Conservation (phyloP, 2,888 invertebrate genomes). For the Acrobasis suavella region DNA sequence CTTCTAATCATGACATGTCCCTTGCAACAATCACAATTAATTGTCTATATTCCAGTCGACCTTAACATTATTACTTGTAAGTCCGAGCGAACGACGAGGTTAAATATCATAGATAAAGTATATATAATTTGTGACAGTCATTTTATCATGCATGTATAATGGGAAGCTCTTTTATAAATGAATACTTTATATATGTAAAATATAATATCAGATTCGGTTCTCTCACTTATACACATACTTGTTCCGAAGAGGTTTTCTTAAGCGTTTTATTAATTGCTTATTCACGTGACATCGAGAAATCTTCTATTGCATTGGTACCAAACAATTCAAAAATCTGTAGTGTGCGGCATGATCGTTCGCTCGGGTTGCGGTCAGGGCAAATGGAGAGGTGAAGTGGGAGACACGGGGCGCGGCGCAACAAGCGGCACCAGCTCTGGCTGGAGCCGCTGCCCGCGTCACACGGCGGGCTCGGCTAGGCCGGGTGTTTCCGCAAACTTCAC, state of each 20-base stretch:
- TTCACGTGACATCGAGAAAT: conserved; percentile 1
- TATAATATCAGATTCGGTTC: conserved; percentile 21
- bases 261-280: conserved; percentile 6
- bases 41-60: conserved; percentile 23
- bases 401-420: conserved; percentile 48
- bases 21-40: conserved; percentile 31
- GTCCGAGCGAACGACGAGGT: conserved; percentile 52
- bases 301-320: not conserved
- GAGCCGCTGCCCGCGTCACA: conserved; percentile 81
- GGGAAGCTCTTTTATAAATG: conserved; percentile 49
- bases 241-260: conserved; percentile 1
- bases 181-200: conserved; percentile 12
- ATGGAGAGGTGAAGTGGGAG: conserved; percentile 39
- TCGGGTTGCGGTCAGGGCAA: conserved; percentile 61
- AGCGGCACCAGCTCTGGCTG: conserved; percentile 81
- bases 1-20: conserved; percentile 31
- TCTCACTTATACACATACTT: not conserved
- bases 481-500: conserved; percentile 78
- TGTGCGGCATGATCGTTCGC: conserved; percentile 57
- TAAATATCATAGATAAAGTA: conserved; percentile 37
- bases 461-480: conserved; percentile 52
- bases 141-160: conserved; percentile 37
- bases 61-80: conserved; percentile 31
- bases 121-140: conserved; percentile 31
- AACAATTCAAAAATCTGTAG: conserved; percentile 64